phyloP scores from a whole-genome alignment of 1,140 invertebrate genomes.

The Sminthurides bifidus region DNA sequence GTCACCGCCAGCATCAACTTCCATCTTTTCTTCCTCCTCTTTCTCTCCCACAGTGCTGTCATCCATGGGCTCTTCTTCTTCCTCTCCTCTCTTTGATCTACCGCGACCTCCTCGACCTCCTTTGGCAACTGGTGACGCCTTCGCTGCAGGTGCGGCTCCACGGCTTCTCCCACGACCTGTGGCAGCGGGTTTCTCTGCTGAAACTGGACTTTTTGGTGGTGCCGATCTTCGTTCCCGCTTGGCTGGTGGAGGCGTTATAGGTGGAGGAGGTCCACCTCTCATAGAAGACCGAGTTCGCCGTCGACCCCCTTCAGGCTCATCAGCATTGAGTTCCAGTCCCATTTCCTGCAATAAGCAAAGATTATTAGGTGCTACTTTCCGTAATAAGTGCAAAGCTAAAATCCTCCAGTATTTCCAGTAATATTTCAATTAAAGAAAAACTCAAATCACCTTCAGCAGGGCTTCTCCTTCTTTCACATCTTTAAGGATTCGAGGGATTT shows the following conservation, averaged over 20 bases:
- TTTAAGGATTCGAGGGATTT: slow-evolving; percentile 28
- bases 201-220: slow-evolving; percentile 11
- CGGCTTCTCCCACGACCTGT: slow-evolving; percentile 17
- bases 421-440: no score
- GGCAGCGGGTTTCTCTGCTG: slow-evolving; percentile 18
- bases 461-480: slow-evolving; percentile 31
- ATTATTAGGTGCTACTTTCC: not conserved
- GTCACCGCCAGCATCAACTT: not conserved
- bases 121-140: not conserved
- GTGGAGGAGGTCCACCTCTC: slow-evolving; percentile 18
- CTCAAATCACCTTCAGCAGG: slow-evolving; percentile 25
- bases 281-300: slow-evolving; percentile 20
- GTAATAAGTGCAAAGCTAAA: no score
- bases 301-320: slow-evolving; percentile 18
- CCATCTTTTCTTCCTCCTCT: not conserved
- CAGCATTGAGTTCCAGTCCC: slow-evolving; percentile 22
- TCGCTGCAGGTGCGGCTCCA: not conserved
- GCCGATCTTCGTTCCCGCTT: slow-evolving; percentile 19
- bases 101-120: not conserved
- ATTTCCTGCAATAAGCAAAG: slow-evolving; percentile 24
- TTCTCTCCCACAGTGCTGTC: not conserved
- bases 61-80: slow-evolving; percentile 8
- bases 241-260: slow-evolving; percentile 20
- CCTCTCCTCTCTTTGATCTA: slow-evolving; percentile 10
- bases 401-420: no score